Conservation (phyloP, 2,888 invertebrate species). For the Dyspetes luteomarginatus region DNA sequence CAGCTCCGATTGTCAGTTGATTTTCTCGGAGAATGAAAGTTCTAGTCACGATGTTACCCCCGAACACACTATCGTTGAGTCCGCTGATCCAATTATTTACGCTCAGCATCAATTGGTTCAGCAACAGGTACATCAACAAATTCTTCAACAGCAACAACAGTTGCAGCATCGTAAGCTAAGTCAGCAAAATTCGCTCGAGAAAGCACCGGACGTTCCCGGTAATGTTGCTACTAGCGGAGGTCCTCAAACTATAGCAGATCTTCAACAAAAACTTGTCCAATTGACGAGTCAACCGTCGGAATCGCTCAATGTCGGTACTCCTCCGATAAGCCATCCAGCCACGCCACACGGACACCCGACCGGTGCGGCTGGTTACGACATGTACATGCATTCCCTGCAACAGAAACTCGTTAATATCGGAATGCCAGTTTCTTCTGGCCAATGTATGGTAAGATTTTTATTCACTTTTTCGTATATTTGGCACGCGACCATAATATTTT, state of each 20-base stretch:
- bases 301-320: constrained; percentile 80
- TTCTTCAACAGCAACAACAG: constrained; percentile 64
- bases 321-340: constrained; percentile 86
- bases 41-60: constrained; percentile 81
- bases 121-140: constrained; percentile 70
- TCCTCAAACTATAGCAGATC: constrained; percentile 85
- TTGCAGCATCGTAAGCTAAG: constrained; percentile 80
- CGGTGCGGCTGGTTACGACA: constrained; percentile 84
- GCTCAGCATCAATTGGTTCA: constrained; percentile 73
- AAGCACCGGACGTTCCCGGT: constrained; percentile 69
- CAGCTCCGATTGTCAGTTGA: constrained; percentile 78
- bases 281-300: constrained; percentile 84
- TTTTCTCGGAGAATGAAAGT: constrained; percentile 78
- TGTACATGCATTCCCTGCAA: constrained; percentile 89
- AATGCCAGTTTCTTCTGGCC: constrained; percentile 73
- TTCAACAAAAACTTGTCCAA: constrained; percentile 86
- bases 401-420: constrained; percentile 87
- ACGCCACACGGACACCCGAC: constrained; percentile 88
- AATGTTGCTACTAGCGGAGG: constrained; percentile 71
- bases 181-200: constrained; percentile 81
- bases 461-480: neutral
- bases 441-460: constrained; percentile 72
- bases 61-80: constrained; percentile 80
- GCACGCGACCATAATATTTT: neutral
- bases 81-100: constrained; percentile 71